Percentiles rank a stretch among this genome's conserved stretches.
Conservation (phyloP, 2,888 invertebrate species). For the Coecobrya sp. region DNA sequence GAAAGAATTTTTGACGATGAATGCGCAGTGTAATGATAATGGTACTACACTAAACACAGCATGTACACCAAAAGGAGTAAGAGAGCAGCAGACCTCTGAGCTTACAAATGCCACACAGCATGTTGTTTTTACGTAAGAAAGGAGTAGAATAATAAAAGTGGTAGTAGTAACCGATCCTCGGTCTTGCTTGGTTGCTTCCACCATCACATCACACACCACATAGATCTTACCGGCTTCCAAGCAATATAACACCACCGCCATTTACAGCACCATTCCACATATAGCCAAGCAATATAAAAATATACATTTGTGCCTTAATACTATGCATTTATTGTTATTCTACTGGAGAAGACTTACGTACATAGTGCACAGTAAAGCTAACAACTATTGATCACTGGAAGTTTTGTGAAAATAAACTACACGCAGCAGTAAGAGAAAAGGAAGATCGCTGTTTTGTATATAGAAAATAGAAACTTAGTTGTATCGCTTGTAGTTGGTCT, state of each 20-base stretch:
- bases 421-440: too few species aligned
- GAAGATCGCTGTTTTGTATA: slow-evolving; percentile 23
- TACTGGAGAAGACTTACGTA: slow-evolving; percentile 13
- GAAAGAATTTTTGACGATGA: slow-evolving; percentile 53
- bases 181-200: slow-evolving; percentile 51
- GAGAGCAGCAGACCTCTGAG: not conserved
- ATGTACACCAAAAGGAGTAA: not conserved
- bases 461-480: not conserved
- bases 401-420: slow-evolving; percentile 44
- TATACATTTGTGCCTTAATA: not conserved
- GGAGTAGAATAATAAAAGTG: not conserved
- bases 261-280: too few species aligned
- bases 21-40: slow-evolving; percentile 52
- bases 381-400: slow-evolving; percentile 37
- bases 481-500: not conserved
- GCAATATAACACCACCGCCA: slow-evolving; percentile 12
- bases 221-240: slow-evolving; percentile 38
- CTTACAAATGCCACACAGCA: slow-evolving; percentile 26
- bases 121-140: slow-evolving; percentile 42
- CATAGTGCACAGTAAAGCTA: slow-evolving; percentile 27
- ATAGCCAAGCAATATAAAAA: too few species aligned
- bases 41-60: not conserved
- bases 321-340: slow-evolving; percentile 31
- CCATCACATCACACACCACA: slow-evolving; percentile 20
- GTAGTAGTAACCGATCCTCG: slow-evolving; percentile 16